These are phyloP conservation scores for Cheilosia urbana DNA, from an alignment of 2,888 invertebrate species.

Conservation along the genomic window DNA sequence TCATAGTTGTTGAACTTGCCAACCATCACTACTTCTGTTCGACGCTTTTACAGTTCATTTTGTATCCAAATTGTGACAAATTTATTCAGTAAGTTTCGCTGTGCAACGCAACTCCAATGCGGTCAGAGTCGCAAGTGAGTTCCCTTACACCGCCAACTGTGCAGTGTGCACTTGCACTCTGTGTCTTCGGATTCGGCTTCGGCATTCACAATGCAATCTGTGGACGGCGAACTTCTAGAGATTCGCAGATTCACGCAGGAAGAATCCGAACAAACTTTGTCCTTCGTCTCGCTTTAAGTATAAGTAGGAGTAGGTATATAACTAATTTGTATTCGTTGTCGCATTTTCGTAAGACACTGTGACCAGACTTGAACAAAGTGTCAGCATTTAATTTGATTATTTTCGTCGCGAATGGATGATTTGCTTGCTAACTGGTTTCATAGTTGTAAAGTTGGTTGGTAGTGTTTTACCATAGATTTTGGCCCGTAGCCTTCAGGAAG, in stretches of 20 bases:
- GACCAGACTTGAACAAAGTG: slow-evolving; percentile 44
- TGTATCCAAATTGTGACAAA: slow-evolving; percentile 28
- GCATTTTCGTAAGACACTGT: slow-evolving; percentile 23
- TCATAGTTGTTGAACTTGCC: slow-evolving; percentile 25
- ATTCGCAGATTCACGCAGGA: slow-evolving; percentile 58
- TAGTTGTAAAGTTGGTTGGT: background rate
- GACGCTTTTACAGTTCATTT: slow-evolving; percentile 12
- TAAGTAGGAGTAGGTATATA: slow-evolving; percentile 19
- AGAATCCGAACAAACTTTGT: slow-evolving; percentile 53
- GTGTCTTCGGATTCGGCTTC: background rate
- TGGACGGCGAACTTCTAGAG: slow-evolving; percentile 36
- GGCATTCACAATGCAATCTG: slow-evolving; percentile 41
- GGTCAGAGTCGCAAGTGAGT: slow-evolving; percentile 23
- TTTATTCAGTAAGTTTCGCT: slow-evolving; percentile 52
- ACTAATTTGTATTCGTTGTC: slow-evolving; percentile 56
- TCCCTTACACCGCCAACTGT: background rate
- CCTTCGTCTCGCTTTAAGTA: slow-evolving; percentile 12
- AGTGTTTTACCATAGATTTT: too few relatives aligned
- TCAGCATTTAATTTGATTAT: slow-evolving; percentile 63
- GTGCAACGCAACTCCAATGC: slow-evolving; percentile 27
- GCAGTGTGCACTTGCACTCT: too few relatives aligned
- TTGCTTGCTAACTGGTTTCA: slow-evolving; percentile 33
- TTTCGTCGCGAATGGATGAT: slow-evolving; percentile 53
- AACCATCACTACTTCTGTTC: slow-evolving; percentile 12
- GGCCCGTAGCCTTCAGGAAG: too few relatives aligned